phyloP scores from a whole-genome alignment of 2,113 vertebrate species.

The Donacobius atricapilla region DNA sequence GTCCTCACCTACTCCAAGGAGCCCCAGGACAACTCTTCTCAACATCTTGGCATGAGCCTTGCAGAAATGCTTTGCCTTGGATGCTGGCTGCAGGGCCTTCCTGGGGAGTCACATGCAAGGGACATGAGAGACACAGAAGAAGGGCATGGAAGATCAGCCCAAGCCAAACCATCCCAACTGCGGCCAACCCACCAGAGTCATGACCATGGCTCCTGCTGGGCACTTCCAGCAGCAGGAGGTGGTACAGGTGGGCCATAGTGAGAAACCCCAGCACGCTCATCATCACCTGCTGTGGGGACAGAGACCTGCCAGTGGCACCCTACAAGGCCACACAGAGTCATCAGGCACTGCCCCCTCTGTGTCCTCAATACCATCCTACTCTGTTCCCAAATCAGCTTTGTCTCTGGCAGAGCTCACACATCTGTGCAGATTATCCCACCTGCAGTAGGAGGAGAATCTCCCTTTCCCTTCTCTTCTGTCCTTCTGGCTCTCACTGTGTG shows the following conservation, averaged over 20 bases:
- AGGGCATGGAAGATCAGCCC: background rate
- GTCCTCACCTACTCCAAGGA: constrained; percentile 71
- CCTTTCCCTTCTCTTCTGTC: background rate
- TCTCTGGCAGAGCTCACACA: background rate
- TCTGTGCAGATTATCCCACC: background rate
- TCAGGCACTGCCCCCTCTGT: background rate
- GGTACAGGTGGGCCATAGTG: background rate
- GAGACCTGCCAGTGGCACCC: background rate
- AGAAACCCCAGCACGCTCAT: background rate
- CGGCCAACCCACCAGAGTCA: background rate
- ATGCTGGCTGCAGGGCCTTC: constrained; percentile 10
- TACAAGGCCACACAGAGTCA: background rate
- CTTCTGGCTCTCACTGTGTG: background rate
- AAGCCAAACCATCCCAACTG: background rate
- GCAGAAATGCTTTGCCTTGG: constrained; percentile 28
- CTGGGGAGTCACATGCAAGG: constrained; percentile 24
- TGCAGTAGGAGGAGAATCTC: background rate
- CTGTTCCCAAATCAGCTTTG: background rate
- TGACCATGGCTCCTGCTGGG: background rate
- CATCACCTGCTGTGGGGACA: background rate
- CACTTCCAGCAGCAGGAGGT: background rate
- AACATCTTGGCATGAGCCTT: constrained; percentile 29
- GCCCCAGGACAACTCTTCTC: background rate
- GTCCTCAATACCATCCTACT: background rate
- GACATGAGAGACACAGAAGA: fast-evolving